Evolutionary conservation across 1,140 invertebrate genomes (phyloP).

Genomic region (Drosophila prosaltans): DNA sequence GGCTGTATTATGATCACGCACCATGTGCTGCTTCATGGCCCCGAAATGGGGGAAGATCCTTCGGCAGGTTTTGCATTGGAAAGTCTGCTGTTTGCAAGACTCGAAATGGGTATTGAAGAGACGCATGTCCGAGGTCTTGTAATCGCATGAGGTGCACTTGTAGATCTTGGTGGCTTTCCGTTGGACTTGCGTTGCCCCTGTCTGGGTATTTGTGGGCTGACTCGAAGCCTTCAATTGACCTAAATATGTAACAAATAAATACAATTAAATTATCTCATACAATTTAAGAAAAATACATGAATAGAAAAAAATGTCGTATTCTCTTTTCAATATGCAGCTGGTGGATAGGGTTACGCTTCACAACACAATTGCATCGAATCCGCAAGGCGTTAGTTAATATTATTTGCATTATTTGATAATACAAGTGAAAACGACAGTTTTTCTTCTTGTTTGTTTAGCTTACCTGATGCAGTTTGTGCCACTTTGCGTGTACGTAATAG

Average conservation of each 20-base stretch:
- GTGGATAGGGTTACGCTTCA: too few species aligned
- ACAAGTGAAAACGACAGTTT: too few species aligned
- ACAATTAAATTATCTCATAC: background rate
- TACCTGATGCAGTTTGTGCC: slow-evolving; percentile 59
- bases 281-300: background rate
- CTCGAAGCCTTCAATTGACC: slow-evolving; percentile 50
- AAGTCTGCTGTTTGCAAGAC: slow-evolving; percentile 82
- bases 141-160: slow-evolving; percentile 82
- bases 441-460: background rate
- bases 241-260: background rate
- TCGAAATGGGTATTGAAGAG: slow-evolving; percentile 81
- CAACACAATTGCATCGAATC: too few species aligned
- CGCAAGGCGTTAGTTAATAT: too few species aligned
- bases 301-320: too few species aligned
- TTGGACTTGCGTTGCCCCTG: slow-evolving; percentile 69
- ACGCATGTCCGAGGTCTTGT: slow-evolving; percentile 82
- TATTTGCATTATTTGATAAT: too few species aligned
- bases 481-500: slow-evolving; percentile 58
- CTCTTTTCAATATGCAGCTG: too few species aligned
- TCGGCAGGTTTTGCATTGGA: slow-evolving; percentile 82
- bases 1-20: slow-evolving; percentile 75
- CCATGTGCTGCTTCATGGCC: slow-evolving; percentile 81
- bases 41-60: slow-evolving; percentile 79
- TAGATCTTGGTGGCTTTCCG: slow-evolving; percentile 81
- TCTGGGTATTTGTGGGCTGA: slow-evolving; percentile 33